phyloP scores from a whole-genome alignment of 2,888 invertebrate genomes.

The Pteria penguin region DNA sequence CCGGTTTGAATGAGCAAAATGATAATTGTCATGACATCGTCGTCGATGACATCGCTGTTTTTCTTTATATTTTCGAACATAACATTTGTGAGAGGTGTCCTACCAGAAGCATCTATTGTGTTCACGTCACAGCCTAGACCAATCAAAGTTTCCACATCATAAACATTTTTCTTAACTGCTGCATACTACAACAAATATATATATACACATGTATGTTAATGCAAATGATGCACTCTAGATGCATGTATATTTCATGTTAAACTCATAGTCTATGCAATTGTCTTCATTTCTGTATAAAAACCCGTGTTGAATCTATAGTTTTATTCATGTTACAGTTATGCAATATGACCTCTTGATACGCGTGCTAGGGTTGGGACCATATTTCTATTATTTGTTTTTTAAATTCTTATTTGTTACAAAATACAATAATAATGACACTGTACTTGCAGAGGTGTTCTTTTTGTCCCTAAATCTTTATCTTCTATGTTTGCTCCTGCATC shows the following conservation, averaged over 20 bases:
- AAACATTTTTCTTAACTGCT: conserved; percentile 55
- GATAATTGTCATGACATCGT: conserved; percentile 60
- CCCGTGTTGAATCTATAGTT: too few relatives aligned
- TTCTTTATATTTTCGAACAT: conserved; percentile 59
- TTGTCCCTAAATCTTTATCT: conserved; percentile 59
- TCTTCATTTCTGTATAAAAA: too few relatives aligned
- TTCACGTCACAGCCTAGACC: conserved; percentile 63
- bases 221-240: too few relatives aligned
- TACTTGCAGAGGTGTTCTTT: conserved; percentile 70
- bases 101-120: conserved; percentile 60
- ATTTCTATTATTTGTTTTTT: too few relatives aligned
- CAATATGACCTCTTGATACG: too few relatives aligned
- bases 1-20: conserved; percentile 62
- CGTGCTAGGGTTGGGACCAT: too few relatives aligned
- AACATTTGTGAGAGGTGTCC: conserved; percentile 68
- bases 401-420: too few relatives aligned
- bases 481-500: conserved; percentile 62
- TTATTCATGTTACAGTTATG: too few relatives aligned
- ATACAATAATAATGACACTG: too few relatives aligned
- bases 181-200: conserved; percentile 59
- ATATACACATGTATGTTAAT: too few relatives aligned
- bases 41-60: conserved; percentile 41
- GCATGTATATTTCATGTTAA: too few relatives aligned
- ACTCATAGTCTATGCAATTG: too few relatives aligned
- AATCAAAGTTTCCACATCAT: conserved; percentile 60